Base-by-base conservation (phyloP, 2,113 vertebrate genomes). In the Oncorhynchus clarkii region DNA sequence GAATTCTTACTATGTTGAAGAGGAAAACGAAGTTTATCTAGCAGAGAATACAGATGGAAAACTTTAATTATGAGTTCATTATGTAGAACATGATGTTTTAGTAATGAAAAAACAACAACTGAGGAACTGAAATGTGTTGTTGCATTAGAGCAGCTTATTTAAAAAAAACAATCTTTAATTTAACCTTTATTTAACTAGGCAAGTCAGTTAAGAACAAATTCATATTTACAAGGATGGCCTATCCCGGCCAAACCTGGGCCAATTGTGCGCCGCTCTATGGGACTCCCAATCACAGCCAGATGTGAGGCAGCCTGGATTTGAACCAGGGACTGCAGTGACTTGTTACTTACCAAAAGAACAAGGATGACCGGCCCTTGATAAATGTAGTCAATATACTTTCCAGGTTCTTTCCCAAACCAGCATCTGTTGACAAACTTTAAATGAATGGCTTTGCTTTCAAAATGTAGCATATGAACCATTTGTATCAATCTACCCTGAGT, bases 11-110 rank as follows among this genome's bases (percentile, higher is more conserved):
- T 59, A 99, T 99, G 93, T 99, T 99, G 93, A 99, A 99, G 4
- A 99, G 95, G 90, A 99, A 99, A 81, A 99, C 92, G 90, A 99
- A 99, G 86, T 99, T 99, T 82, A 99, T 96, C 97, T 99, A 84
- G n/a, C 88, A 88, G 71, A 78, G 20, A 84, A 81, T 26, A 48
- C 49, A 48, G 16, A 29, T 67, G 22, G 1, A 82, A 9, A 64
- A 73, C 18, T 2, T 67, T 1, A 27, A 67, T 14, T 57, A 57
- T 5, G 54, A 64, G 9, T 64, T 64, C 62, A 64, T 64, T 64
- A 24, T 22, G 18, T 13, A 69, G 27, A 1, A 75, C 34, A 64
- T 18, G 57, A 48, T 31, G 24, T 4, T 70, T 5, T 20, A 29
- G 48, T 1, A 59, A 79, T 71, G 39, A 39, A 39, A 39, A 39